Evolutionary conservation across 2,113 vertebrate genomes (phyloP).

Genomic region (Geococcyx californianus): DNA sequence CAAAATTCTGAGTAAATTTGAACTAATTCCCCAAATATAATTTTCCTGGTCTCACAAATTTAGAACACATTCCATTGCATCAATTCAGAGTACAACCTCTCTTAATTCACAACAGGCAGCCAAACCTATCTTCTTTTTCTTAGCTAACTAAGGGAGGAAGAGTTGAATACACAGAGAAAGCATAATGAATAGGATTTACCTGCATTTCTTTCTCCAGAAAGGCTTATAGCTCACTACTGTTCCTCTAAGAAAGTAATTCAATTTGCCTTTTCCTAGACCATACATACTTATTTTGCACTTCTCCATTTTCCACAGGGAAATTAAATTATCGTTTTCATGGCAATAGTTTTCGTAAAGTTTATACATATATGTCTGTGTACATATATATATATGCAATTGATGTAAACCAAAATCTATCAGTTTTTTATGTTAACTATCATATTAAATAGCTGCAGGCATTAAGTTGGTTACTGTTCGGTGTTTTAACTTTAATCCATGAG

Average conservation of each 20-base stretch:
- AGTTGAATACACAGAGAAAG: neutral
- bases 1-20: neutral
- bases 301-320: neutral
- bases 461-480: neutral
- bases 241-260: neutral
- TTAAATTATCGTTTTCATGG: neutral
- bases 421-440: neutral
- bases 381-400: neutral
- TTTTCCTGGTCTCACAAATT: neutral
- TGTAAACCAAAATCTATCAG: neutral
- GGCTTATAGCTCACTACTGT: neutral
- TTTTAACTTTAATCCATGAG: neutral
- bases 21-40: neutral
- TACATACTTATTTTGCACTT: neutral
- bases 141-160: neutral
- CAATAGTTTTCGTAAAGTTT: neutral
- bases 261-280: neutral
- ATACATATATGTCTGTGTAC: neutral
- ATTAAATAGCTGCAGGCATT: neutral
- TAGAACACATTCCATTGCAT: neutral
- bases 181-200: neutral
- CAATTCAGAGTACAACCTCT: neutral
- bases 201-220: neutral
- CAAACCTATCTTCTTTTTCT: neutral
- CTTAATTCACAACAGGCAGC: neutral